Evolutionary conservation across 2,113 vertebrate species (phyloP), one percentile per base, ranked within the genome.

Genomic region (Peucedramus taeniatus): DNA sequence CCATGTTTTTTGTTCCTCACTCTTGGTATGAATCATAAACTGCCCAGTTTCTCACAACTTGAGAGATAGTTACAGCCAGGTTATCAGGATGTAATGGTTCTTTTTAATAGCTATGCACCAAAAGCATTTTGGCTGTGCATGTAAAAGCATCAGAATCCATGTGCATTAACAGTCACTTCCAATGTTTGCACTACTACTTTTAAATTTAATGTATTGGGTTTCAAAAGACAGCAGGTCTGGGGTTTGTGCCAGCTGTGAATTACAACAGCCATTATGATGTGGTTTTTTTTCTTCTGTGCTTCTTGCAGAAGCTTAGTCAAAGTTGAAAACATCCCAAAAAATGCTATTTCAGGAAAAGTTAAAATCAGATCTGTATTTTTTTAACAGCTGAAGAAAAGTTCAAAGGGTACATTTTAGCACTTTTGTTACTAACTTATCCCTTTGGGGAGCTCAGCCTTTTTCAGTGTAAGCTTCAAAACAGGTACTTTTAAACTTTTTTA

Each of bases 131-230:
- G 76, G 72, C 89, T 90, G 44, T 86, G 87, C 45, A 63, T 81
- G 80, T 90, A 94, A 91, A 93, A 92, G 91, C 83, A 95, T 92
- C 87, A 85, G 61, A 65, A 79, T 47, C 57, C 13, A 7, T 11
- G 15, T 35, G 13, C 75, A 35, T 70, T 71, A 71, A 50, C 35
- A 66, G 56, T 86, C 63, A 65, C 60, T 84, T 89, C 33, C 83
- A 72, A 0, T 59, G n/a, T 75, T 85, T 39, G 37, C 40, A 47
- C 21, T 84, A 30, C 35, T 83, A 13, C 11, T 84, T 35, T 1
- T 49, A 71, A 91, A 50, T 56, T 9, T 30, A 6, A 18, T 42
- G 15, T 56, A 33, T 44, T 35, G 22, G 5, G 26, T 68, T 82
- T 87, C 44, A 57, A 22, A 92, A 82, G n/a, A 16, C 44, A 78